Base-by-base conservation (phyloP, 2,888 invertebrate genomes). In the Sarcophaga rosellei region DNA sequence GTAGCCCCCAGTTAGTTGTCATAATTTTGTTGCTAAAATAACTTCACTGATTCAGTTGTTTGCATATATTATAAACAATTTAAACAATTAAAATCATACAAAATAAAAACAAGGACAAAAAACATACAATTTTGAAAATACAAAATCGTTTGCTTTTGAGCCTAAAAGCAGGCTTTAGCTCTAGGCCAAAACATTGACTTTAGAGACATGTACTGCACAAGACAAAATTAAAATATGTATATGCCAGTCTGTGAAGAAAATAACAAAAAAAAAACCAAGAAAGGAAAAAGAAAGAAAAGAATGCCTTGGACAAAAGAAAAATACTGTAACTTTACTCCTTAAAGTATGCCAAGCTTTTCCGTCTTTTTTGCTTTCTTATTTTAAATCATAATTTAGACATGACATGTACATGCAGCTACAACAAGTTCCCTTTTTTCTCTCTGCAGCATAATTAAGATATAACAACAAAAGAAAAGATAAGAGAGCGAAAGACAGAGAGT, bases 101-200 rank as follows among this genome's bases (percentile, higher is more conserved):
- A 15, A 21, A n/a, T 20, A 61, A 59, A 72, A 35, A 59, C 6
- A 20, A 59, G 53, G 45, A 15, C 17, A 77, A 62, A 45, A 70
- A 20, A 35, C 10, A 35, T 35, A 8, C 8, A 8, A 35, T 35
- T 35, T 35, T 35, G 8, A 35, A 35, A 35, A 35, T 35, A 35
- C 5, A 35, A 35, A 35, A 35, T 35, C 53, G 6, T 12, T 8
- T 59, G 10, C 59, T 65, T 35, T 70, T 20, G 15, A 57, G 79
- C 76, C 72, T 82, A 75, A 69, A 83, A 84, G 80, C 47, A 57
- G 68, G 66, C 75, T 84, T 78, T 75, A 78, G 87, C 91, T 90
- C 88, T 88, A 90, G 90, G 92, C 89, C 91, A 91, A 91, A 91
- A 90, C 91, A 91, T 91, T 91, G 91, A 91, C 92, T 91, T 89